Conservation (phyloP, 2,797 vertebrate genomes). For the Melanotaenia trifasciata region DNA sequence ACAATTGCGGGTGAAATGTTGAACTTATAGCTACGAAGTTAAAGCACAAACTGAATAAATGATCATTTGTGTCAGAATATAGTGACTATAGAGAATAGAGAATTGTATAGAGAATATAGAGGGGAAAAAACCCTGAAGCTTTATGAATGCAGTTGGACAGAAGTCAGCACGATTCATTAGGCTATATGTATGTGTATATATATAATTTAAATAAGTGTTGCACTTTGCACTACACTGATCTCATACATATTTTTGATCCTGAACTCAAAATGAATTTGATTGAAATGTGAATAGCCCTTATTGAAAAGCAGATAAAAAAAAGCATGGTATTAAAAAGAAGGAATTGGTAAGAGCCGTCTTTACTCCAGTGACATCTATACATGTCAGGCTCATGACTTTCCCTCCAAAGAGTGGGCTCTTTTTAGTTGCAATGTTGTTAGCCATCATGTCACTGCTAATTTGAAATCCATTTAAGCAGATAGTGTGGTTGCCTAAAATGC, state of each 20-base stretch:
- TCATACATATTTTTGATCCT: conserved; percentile 51
- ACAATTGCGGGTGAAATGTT: conserved; percentile 28
- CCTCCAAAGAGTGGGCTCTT: conserved; percentile 34
- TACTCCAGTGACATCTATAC: conserved; percentile 66
- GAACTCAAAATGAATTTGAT: conserved; percentile 62
- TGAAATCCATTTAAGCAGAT: conserved; percentile 73
- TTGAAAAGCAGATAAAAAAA: conserved; percentile 32
- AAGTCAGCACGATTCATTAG: conserved; percentile 5
- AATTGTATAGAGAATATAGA: no score
- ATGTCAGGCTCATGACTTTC: conserved; percentile 51
- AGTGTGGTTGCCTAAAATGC: conserved; percentile 58
- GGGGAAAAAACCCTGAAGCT: neutral
- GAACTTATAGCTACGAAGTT: conserved; percentile 33
- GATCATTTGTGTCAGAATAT: conserved; percentile 26
- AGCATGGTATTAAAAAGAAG: conserved; percentile 52
- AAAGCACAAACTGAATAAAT: conserved; percentile 41
- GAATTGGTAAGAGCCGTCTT: conserved; percentile 54
- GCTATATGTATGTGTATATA: no score
- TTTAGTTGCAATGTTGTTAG: conserved; percentile 47
- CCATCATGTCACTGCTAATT: conserved; percentile 63
- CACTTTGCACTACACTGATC: conserved; percentile 41
- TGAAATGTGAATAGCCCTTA: conserved; percentile 47
- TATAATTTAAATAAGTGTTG: neutral
- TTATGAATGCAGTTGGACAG: conserved; percentile 24
- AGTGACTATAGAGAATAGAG: neutral